Evolutionary conservation across 2,113 vertebrate genomes (phyloP), one percentile per base, ranked within the genome.

Genomic region (Mixornis gularis): DNA sequence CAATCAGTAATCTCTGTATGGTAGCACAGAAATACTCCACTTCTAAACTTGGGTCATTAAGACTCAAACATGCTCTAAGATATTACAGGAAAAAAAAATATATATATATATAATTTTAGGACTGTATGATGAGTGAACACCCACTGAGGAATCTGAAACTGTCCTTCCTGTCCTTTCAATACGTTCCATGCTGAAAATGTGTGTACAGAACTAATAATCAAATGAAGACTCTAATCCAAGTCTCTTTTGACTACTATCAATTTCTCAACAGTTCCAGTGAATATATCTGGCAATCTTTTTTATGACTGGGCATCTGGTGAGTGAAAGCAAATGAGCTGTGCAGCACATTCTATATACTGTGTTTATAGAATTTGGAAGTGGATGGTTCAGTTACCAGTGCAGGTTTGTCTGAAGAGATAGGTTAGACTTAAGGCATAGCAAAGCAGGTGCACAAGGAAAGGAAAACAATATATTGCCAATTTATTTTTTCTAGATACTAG

Each of bases 401-500:
- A 19, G 25, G 13, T 89, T 93, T 64, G 43, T 88, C 58, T 80
- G 27, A 85, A 83, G 62, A 88, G 79, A 66, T 1, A 83, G 60
- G 34, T 82, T 55, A 90, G 73, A 69, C 46, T 58, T 80, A 79
- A 71, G 87, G 87, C 68, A 95, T n/a, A 92, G 93, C 94, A 93
- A 91, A 89, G 80, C 95, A 69, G 88, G 87, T 92, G 94, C 94
- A 92, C 79, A 82, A 95, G 90, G 70, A 95, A 89, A 96, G 86
- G 90, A 95, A 92, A 95, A 87, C 56, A 84, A 73, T 10, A 13
- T 18, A 63, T 56, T 26, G n/a, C 46, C 40, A 70, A 27, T 52
- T 76, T 36, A 44, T 29, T 82, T 62, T 53, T 69, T 93, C 85
- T 89, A 73, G 12, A 55, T 68, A 83, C 63, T 91, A 95, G 46